These are phyloP conservation scores for Amyelois transitella DNA, from an alignment of 1,140 invertebrate genomes.

Conservation along the genomic window DNA sequence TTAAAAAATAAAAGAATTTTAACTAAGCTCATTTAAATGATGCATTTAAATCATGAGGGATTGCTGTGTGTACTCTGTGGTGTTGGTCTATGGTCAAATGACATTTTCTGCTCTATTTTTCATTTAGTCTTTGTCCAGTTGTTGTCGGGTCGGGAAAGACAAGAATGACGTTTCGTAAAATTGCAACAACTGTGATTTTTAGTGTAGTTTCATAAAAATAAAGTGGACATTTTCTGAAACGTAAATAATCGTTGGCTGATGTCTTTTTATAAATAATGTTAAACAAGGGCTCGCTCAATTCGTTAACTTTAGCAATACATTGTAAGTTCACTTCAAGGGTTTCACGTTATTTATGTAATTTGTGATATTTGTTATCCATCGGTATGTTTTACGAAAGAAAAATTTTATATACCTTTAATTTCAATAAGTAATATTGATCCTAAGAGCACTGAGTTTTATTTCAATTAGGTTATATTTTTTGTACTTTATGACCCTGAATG, in stretches of 20 bases:
- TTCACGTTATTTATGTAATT: constrained; percentile 33
- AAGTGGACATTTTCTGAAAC: constrained; percentile 11
- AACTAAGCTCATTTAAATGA: too few relatives aligned
- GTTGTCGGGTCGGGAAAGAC: constrained; percentile 11
- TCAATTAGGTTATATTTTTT: constrained; percentile 19
- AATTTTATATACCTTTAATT: background rate
- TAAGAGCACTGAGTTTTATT: background rate
- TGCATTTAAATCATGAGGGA: too few relatives aligned
- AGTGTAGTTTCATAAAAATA: constrained; percentile 12
- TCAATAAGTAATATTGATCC: background rate
- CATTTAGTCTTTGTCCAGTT: constrained; percentile 4
- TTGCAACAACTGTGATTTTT: constrained; percentile 14
- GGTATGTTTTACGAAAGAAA: background rate
- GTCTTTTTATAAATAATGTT: constrained; percentile 13
- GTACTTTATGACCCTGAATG: constrained; percentile 8
- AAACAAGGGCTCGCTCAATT: constrained; percentile 11
- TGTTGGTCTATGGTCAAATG: constrained; percentile 5
- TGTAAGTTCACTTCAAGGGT: constrained; percentile 45
- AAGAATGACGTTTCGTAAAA: constrained; percentile 26
- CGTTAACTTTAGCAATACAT: constrained; percentile 25
- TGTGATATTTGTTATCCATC: constrained; percentile 16
- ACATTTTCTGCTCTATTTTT: background rate
- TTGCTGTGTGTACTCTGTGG: too few relatives aligned
- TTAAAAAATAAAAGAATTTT: too few relatives aligned
- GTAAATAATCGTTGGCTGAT: constrained; percentile 12